Percentiles rank a stretch among this genome's conserved stretches.
Conservation (phyloP, 1,140 invertebrate species). For the Littorina saxatilis region DNA sequence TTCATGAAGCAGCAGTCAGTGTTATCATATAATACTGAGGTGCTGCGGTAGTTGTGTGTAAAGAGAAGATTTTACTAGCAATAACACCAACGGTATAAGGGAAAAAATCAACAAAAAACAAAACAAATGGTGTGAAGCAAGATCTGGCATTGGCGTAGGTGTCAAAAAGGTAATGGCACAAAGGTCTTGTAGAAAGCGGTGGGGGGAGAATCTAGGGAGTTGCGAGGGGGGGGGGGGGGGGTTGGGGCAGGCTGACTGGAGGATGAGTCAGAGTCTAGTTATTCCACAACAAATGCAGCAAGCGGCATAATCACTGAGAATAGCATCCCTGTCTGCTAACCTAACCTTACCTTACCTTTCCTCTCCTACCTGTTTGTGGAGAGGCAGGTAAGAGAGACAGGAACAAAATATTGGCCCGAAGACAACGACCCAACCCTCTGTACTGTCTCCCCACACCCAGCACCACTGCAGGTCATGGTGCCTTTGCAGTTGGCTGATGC, state of each 20-base stretch:
- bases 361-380: neutral
- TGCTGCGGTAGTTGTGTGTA: too few species aligned
- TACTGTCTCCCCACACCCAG: too few species aligned
- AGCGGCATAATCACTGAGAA: slow-evolving; percentile 34
- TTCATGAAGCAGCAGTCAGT: too few species aligned
- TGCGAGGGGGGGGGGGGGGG: neutral
- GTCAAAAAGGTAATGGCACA: neutral
- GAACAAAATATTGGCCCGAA: neutral
- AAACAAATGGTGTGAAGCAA: too few species aligned
- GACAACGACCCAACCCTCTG: neutral
- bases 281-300: slow-evolving; percentile 31
- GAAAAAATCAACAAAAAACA: too few species aligned
- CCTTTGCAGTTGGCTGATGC: neutral
- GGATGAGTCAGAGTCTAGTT: slow-evolving; percentile 38
- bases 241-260: neutral
- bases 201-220: neutral
- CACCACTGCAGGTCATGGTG: neutral
- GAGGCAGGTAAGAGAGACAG: neutral
- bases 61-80: too few species aligned
- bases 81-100: too few species aligned
- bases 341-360: neutral
- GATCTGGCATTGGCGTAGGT: too few species aligned
- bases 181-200: neutral
- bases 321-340: slow-evolving; percentile 16
- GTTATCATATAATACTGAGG: too few species aligned